Conservation (phyloP, 2,888 invertebrate genomes). For the Protonemura montana region DNA sequence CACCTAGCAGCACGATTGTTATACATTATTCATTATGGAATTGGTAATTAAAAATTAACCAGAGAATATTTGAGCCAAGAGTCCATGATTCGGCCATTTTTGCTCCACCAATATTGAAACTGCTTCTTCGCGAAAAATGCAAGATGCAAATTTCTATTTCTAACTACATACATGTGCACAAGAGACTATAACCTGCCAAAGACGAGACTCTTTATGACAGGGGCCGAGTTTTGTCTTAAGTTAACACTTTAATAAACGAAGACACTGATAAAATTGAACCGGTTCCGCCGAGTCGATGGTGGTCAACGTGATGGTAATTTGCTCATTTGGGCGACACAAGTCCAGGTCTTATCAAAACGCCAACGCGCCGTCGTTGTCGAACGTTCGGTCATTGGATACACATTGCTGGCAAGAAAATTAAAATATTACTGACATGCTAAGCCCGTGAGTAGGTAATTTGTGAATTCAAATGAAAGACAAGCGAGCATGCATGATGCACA, state of each 20-base stretch:
- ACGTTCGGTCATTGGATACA: neutral
- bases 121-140: no score
- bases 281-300: constrained; percentile 13
- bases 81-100: no score
- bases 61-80: no score
- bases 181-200: neutral
- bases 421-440: neutral
- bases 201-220: neutral
- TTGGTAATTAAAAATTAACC: no score
- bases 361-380: neutral
- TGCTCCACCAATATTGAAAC: no score
- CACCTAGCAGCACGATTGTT: no score
- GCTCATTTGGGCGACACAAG: neutral
- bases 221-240: constrained; percentile 1
- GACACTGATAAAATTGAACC: constrained; percentile 4
- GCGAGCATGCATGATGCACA: neutral
- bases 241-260: neutral
- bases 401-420: neutral
- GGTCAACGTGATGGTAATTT: constrained; percentile 9
- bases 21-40: no score
- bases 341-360: neutral
- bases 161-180: no score
- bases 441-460: neutral
- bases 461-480: neutral
- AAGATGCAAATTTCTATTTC: no score